Evolutionary conservation across 2,797 vertebrate genomes (phyloP), one percentile per base, ranked within the genome.

Genomic region (Malacoctenus gilli): DNA sequence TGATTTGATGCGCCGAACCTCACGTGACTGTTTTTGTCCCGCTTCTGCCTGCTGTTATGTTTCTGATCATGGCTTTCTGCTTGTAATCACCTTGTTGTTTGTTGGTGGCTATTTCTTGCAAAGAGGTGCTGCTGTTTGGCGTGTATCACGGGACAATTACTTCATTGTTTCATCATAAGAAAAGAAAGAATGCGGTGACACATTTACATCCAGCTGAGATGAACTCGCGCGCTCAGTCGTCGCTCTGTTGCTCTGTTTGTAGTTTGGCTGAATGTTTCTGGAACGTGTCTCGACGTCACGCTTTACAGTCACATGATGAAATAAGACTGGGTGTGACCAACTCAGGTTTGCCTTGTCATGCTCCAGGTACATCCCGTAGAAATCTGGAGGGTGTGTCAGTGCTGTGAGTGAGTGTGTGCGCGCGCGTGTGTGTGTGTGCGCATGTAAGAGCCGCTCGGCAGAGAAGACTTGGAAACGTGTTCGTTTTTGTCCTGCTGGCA

Each of bases 311-410:
- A 70, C 49, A 41, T 80, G 60, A 47, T 42, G 19, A 49, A 54
- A 56, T 37, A 72, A 61, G 69, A 9, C 2, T 41, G 62, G 76
- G 44, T 36, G 75, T 79, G 74, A 47, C 71, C 31, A 4, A 35
- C 22, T 62, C 31, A 6, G 31, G 0, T 15, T 44, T 70, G 46
- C 44, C 35, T 47, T 37, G 38, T 77, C 53, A 74, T 67, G 50
- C 12, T 59, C 3, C 21, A 64, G 35, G 61, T 54, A n/a, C n/a
- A n/a, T n/a, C n/a, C n/a, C n/a, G n/a, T n/a, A 11, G 11, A 54
- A 4, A 8, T 42, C 41, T 55, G 1, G 18, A 38, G 32, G 40
- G 25, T 25, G 32, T 51, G 11, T n/a, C 21, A 30, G 64, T 65
- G 75, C 66, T 46, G 70, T 81, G 61, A 79, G 30, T 2, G 60